Conservation (phyloP, 2,888 invertebrate species). For the Hyposoter dolosus region DNA sequence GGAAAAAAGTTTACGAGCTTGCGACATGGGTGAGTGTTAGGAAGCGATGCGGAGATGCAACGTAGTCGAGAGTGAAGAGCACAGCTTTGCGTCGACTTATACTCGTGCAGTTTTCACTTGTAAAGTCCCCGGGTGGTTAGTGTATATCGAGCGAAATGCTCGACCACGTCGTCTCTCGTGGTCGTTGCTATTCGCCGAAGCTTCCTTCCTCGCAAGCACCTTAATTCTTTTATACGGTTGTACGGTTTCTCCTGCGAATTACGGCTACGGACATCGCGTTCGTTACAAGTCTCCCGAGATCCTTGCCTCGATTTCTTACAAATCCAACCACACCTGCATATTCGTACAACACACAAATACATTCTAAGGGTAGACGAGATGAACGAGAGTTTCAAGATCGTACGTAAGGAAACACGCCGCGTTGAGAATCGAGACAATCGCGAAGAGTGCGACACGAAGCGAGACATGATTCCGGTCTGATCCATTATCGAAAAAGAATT, state of each 20-base stretch:
- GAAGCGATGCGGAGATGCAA: neutral
- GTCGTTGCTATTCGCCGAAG: constrained; percentile 37
- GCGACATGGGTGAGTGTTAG: constrained; percentile 7
- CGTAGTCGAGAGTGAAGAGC: neutral
- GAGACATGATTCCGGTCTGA: constrained; percentile 44
- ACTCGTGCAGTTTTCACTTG: constrained; percentile 45
- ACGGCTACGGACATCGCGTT: constrained; percentile 68
- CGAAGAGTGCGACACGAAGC: constrained; percentile 40
- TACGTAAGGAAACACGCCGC: constrained; percentile 29
- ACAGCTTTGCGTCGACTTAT: constrained; percentile 45
- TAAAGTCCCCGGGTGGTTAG: constrained; percentile 20
- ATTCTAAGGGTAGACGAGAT: constrained; percentile 25
- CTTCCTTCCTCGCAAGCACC: constrained; percentile 49
- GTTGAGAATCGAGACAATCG: constrained; percentile 35
- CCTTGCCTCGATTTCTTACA: constrained; percentile 39
- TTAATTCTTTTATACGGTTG: constrained; percentile 56
- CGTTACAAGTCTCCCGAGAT: constrained; percentile 62
- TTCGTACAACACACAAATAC: neutral
- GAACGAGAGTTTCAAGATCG: constrained; percentile 38
- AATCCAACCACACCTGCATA: constrained; percentile 7
- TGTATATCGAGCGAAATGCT: constrained; percentile 33
- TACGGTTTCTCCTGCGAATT: constrained; percentile 72
- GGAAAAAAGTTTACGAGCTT: constrained; percentile 52
- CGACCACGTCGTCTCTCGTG: constrained; percentile 25
- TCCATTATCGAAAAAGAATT: constrained; percentile 55